These are phyloP conservation scores for Crocuta crocuta DNA, from an alignment of 2,113 vertebrate species.

Conservation along the genomic window DNA sequence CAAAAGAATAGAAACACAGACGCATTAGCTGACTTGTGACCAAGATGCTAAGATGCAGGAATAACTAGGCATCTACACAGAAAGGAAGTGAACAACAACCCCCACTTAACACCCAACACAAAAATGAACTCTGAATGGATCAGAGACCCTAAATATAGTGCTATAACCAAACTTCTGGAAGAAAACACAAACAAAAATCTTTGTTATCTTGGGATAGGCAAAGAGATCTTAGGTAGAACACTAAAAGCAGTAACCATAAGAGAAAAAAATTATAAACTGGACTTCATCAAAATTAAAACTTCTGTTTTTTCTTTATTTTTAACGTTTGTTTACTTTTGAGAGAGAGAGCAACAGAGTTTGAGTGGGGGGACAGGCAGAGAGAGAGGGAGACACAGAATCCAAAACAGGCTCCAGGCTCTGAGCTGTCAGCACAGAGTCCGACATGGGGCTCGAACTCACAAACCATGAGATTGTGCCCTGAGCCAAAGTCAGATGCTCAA, in stretches of 20 bases:
- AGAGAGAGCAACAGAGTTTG: too few relatives aligned
- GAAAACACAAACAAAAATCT: constrained; percentile 11
- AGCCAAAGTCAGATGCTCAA: too few relatives aligned
- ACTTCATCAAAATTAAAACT: constrained; percentile 40
- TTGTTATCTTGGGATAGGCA: not conserved
- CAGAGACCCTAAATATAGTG: not conserved
- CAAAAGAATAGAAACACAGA: not conserved
- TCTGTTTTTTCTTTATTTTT: too few relatives aligned
- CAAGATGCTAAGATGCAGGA: not conserved
- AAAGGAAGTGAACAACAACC: not conserved
- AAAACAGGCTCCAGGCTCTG: too few relatives aligned
- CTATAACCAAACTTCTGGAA: not conserved
- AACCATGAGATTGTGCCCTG: too few relatives aligned
- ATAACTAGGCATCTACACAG: not conserved
- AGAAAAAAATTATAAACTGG: not conserved
- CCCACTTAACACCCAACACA: not conserved
- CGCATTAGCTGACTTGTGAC: not conserved
- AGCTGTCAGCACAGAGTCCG: too few relatives aligned
- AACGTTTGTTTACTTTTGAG: not conserved
- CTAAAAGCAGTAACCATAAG: not conserved
- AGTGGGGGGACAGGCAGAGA: too few relatives aligned
- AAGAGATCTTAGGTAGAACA: not conserved
- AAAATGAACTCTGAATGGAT: not conserved
- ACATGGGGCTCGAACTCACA: too few relatives aligned
- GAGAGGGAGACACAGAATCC: too few relatives aligned